Evolutionary conservation across 2,888 invertebrate species (phyloP), one percentile per base, ranked within the genome.

Genomic region (Molanna angustata): DNA sequence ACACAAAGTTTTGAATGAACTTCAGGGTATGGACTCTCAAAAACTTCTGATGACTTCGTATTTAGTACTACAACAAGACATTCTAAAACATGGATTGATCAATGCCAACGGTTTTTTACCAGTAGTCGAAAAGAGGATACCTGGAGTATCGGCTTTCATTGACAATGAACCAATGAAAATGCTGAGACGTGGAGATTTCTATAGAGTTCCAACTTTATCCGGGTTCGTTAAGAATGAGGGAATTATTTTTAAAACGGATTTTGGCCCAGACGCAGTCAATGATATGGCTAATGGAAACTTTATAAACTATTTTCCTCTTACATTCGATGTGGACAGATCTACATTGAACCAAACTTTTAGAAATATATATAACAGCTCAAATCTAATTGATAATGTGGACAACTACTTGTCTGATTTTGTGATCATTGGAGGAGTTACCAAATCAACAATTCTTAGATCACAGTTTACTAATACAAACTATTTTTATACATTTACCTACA

Each of bases 221-320:
- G 82, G 82, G 0, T 64, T 80, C 1, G 80, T 75, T 47, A 78
- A 79, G 0, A 76, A 74, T 0, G 82, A 82, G 65, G 82, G 80
- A 0, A 58, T 80, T 1, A 69, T 75, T 0, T 47, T 52, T 16
- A 55, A 48, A 39, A n/a, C 11, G 2, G 16, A 31, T 3, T 48
- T 43, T 16, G 47, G 17, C 4, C 17, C 20, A 3, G 13, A n/a
- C 2, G 7, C 44, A 7, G 22, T 37, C 9, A 6, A 20, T 27
- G 31, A 39, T 7, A 6, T 52, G 16, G 39, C 27, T 13, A 11
- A 35, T 4, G 32, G 40, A n/a, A 35, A 46, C 17, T 58, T 39
- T 20, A 41, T 33, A 13, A 52, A 56, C 16, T 50, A 31, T 31
- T 6, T 54, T 7, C 50, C 53, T 3, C 16, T 18, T 17, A 35